Percentiles rank a stretch among this genome's conserved stretches.
These are phyloP conservation scores for Cuniculus paca DNA, from an alignment of 2,797 vertebrate genomes.

Conservation along the genomic window DNA sequence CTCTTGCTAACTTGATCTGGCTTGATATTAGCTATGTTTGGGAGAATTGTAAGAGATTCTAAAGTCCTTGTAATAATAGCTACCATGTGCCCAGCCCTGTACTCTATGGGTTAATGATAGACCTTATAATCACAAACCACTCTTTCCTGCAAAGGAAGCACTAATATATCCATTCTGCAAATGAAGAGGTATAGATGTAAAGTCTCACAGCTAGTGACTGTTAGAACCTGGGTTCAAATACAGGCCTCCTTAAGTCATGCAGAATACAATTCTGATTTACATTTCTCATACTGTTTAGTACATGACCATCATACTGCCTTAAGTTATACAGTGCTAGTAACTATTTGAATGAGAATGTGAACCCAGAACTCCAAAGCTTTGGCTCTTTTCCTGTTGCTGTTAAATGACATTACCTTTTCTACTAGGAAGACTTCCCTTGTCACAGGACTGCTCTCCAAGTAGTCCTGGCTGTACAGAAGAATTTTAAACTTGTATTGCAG, in stretches of 20 bases:
- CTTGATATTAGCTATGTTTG: neutral
- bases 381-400: neutral
- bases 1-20: neutral
- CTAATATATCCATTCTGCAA: slow-evolving; percentile 20
- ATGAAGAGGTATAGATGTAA: neutral
- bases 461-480: neutral
- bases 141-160: neutral
- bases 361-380: neutral
- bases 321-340: neutral
- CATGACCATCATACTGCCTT: neutral
- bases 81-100: neutral
- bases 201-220: neutral
- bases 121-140: slow-evolving; percentile 35
- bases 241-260: neutral
- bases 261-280: neutral
- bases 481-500: neutral
- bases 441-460: neutral
- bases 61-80: slow-evolving; percentile 6
- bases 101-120: neutral
- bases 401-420: neutral
- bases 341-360: slow-evolving; percentile 43
- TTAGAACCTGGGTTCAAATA: neutral
- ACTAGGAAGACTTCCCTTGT: slow-evolving; percentile 9
- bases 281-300: neutral
- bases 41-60: neutral